phyloP scores from a whole-genome alignment of 2,888 invertebrate species.

The Pristionchus fissidentatus region DNA sequence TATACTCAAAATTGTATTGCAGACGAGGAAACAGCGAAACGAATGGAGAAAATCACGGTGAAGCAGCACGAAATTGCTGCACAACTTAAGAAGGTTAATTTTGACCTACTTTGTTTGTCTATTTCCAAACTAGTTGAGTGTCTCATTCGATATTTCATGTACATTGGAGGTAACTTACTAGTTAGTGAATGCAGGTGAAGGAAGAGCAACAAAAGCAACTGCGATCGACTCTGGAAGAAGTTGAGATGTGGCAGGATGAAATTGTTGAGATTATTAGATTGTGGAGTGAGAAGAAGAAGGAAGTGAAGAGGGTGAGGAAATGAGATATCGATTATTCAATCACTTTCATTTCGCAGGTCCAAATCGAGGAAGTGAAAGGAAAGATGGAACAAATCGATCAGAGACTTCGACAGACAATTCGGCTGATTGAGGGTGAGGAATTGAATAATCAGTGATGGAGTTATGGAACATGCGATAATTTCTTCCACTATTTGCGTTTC shows the following conservation, averaged over 20 bases:
- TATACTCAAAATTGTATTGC: not conserved
- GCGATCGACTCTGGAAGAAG: constrained; percentile 26
- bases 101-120: no score
- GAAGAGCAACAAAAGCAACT: constrained; percentile 41
- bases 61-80: constrained; percentile 11
- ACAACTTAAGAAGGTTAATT: not conserved
- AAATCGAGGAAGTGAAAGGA: constrained; percentile 9
- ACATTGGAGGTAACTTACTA: not conserved
- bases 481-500: no score
- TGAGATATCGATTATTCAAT: not conserved
- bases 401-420: not conserved
- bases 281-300: constrained; percentile 27
- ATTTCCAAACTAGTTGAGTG: no score
- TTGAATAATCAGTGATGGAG: not conserved
- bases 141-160: no score
- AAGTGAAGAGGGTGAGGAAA: constrained; percentile 12
- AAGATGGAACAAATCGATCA: not conserved
- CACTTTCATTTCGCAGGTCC: not conserved
- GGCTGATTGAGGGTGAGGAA: not conserved
- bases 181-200: not conserved
- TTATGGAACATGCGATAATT: no score
- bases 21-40: not conserved
- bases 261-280: constrained; percentile 42
- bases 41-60: not conserved
- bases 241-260: constrained; percentile 47